phyloP scores from a whole-genome alignment of 2,888 invertebrate species.

The Thera britannica region DNA sequence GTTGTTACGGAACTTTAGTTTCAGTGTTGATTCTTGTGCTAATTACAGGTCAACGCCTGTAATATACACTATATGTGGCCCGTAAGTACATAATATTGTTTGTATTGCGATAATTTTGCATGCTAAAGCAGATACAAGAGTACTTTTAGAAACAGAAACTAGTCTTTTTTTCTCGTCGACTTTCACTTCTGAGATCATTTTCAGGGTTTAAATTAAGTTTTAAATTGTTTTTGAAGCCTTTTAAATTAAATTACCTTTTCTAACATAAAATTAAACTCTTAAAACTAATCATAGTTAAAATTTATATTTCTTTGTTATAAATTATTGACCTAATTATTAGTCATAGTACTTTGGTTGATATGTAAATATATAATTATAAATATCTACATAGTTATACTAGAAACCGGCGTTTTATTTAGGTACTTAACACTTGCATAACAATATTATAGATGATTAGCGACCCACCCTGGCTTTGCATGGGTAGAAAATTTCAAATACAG shows the following conservation, averaged over 20 bases:
- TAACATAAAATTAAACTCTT: not conserved
- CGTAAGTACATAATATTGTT: constrained; percentile 23
- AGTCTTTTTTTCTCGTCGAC: not conserved
- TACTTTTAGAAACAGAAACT: not conserved
- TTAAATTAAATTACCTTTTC: not conserved
- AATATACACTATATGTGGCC: constrained; percentile 5
- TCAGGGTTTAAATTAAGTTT: not conserved
- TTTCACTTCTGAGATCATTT: constrained; percentile 5
- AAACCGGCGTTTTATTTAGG: too few relatives aligned
- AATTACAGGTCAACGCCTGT: constrained; percentile 26
- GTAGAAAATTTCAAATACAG: too few relatives aligned
- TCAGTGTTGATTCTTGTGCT: constrained; percentile 25
- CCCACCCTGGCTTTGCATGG: too few relatives aligned
- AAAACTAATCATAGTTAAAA: not conserved
- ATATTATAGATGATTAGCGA: too few relatives aligned
- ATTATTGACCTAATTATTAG: constrained; percentile 8
- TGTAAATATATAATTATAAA: not conserved
- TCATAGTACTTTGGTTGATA: not conserved
- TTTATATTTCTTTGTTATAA: not conserved
- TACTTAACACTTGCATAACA: too few relatives aligned
- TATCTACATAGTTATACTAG: not conserved
- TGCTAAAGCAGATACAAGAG: not conserved
- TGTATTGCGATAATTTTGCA: constrained; percentile 8
- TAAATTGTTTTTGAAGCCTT: not conserved
- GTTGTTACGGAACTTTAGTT: constrained; percentile 19